These are phyloP conservation scores for Cryptotis parvus DNA, from an alignment of 2,113 vertebrate genomes.

Conservation along the genomic window DNA sequence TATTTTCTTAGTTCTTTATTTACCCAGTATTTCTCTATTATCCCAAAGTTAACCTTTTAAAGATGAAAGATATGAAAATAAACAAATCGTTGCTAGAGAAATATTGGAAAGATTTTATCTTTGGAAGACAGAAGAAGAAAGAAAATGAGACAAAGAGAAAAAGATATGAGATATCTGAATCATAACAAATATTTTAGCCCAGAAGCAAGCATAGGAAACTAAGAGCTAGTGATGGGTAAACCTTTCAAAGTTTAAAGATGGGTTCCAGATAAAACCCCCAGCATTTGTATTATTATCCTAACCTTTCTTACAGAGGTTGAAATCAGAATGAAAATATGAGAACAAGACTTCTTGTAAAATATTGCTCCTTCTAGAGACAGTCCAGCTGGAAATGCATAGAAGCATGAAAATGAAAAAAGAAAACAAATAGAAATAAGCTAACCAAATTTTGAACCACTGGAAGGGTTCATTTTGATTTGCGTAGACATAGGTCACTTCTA, in stretches of 20 bases:
- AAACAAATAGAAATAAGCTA: conserved; percentile 67
- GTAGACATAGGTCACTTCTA: conserved; percentile 31
- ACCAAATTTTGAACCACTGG: conserved; percentile 62
- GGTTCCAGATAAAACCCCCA: conserved; percentile 60
- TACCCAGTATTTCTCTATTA: conserved; percentile 33
- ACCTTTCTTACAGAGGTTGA: conserved; percentile 62
- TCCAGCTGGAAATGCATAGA: conserved; percentile 80
- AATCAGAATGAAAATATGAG: conserved; percentile 69
- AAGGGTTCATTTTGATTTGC: conserved; percentile 56
- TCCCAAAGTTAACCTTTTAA: conserved; percentile 70
- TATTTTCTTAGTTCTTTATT: conserved; percentile 61
- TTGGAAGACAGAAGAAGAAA: conserved; percentile 53
- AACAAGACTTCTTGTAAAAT: conserved; percentile 62
- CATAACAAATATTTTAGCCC: conserved; percentile 63
- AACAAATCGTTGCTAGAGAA: conserved; percentile 69
- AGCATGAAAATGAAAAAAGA: conserved; percentile 79
- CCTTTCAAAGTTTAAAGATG: conserved; percentile 55
- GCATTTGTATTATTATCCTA: conserved; percentile 57
- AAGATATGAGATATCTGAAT: conserved; percentile 72
- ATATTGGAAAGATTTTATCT: conserved; percentile 70
- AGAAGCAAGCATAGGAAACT: conserved; percentile 53
- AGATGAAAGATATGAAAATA: conserved; percentile 71
- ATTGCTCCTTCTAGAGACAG: conserved; percentile 57
- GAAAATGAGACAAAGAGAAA: conserved; percentile 52
- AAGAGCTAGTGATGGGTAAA: conserved; percentile 60